Conservation (phyloP, 2,888 invertebrate species). For the Eupithecia insigniata region DNA sequence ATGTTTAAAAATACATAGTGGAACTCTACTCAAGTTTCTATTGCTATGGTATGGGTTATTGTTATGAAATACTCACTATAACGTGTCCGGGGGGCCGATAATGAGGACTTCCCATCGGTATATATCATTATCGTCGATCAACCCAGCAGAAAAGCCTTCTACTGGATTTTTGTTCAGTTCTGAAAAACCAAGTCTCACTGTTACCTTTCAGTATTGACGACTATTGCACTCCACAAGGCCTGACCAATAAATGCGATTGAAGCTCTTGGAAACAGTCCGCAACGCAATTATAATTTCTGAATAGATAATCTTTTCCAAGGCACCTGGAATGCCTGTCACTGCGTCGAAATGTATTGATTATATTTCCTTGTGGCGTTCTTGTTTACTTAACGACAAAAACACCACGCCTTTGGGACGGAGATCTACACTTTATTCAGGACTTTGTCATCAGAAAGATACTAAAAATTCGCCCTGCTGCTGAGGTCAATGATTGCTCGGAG, state of each 20-base stretch:
- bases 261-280: slow-evolving; percentile 61
- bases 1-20: slow-evolving; percentile 45
- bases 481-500: slow-evolving; percentile 81
- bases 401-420: slow-evolving; percentile 23
- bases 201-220: slow-evolving; percentile 13
- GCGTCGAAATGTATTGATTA: slow-evolving; percentile 75
- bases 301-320: slow-evolving; percentile 57
- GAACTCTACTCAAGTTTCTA: slow-evolving; percentile 21
- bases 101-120: slow-evolving; percentile 99
- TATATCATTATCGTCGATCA: slow-evolving; percentile 99
- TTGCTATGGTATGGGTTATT: slow-evolving; percentile 9
- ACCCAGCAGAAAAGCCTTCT: slow-evolving; percentile 99
- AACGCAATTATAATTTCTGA: slow-evolving; percentile 41
- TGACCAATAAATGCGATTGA: slow-evolving; percentile 28
- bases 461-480: slow-evolving; percentile 78
- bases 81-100: slow-evolving; percentile 99
- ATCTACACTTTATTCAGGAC: slow-evolving; percentile 29
- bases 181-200: slow-evolving; percentile 78
- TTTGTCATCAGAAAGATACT: slow-evolving; percentile 58
- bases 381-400: slow-evolving; percentile 16
- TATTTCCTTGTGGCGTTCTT: slow-evolving; percentile 51
- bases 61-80: slow-evolving; percentile 91
- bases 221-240: slow-evolving; percentile 13
- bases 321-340: slow-evolving; percentile 70
- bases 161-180: slow-evolving; percentile 99